Percentiles rank a stretch among this genome's conserved stretches.
phyloP scores from a whole-genome alignment of 2,113 vertebrate species.

The Neogobius melanostomus region DNA sequence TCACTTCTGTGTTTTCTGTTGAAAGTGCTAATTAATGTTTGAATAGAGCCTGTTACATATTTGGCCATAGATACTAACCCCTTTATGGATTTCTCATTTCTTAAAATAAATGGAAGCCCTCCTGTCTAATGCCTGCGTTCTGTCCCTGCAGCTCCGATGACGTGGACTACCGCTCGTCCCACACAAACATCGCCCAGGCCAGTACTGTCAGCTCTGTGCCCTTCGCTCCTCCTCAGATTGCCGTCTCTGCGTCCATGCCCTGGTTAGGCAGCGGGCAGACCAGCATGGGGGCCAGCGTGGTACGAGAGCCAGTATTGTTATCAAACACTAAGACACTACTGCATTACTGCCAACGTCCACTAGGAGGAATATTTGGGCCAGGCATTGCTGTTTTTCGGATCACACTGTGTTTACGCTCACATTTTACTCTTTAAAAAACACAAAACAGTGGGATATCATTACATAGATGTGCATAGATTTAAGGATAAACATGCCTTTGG shows the following conservation, averaged over 20 bases:
- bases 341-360: neutral
- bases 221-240: slow-evolving; percentile 82
- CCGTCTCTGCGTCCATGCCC: slow-evolving; percentile 89
- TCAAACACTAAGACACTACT: neutral
- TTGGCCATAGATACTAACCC: too few species aligned
- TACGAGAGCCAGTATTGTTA: slow-evolving; percentile 59
- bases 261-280: slow-evolving; percentile 97
- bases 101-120: too few species aligned
- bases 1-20: too few species aligned
- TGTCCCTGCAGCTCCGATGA: slow-evolving; percentile 89
- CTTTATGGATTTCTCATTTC: too few species aligned
- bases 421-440: too few species aligned
- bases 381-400: neutral
- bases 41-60: too few species aligned
- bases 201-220: slow-evolving; percentile 71
- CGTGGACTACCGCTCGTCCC: slow-evolving; percentile 89
- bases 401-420: neutral
- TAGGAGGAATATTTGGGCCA: neutral
- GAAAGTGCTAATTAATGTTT: too few species aligned
- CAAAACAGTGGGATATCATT: too few species aligned
- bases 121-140: slow-evolving; percentile 4
- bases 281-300: slow-evolving; percentile 94
- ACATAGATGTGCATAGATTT: too few species aligned
- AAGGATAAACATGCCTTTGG: too few species aligned
- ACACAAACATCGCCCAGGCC: slow-evolving; percentile 88